A percentile compares a stretch with the other conserved stretches of the same genome.
Evolutionary conservation across 1,140 invertebrate genomes (phyloP).

Genomic region (Aphidius gifuensis): DNA sequence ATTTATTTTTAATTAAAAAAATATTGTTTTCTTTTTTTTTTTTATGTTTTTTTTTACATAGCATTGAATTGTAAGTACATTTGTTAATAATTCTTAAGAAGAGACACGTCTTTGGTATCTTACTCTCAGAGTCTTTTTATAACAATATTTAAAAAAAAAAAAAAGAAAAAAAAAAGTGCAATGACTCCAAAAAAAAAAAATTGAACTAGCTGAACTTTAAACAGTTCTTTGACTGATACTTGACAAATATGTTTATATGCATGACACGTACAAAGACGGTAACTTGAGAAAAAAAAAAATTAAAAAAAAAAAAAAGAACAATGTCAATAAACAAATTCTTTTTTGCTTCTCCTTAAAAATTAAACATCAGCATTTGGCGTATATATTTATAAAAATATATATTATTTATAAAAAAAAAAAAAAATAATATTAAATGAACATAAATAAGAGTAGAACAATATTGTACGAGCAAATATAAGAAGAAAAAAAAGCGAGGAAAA

Average conservation of each 20-base stretch:
- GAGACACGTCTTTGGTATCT: conserved; percentile 26
- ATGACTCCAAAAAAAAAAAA: background rate
- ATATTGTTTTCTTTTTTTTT: too few species aligned
- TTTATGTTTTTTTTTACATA: conserved; percentile 15
- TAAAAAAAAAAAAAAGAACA: background rate
- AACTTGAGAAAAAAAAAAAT: conserved; percentile 5
- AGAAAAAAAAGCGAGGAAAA: too few species aligned
- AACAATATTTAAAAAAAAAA: conserved; percentile 11
- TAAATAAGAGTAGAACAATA: too few species aligned
- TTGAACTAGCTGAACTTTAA: too few species aligned
- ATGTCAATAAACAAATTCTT: background rate
- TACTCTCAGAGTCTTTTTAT: conserved; percentile 13
- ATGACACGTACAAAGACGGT: conserved; percentile 8
- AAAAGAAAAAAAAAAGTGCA: conserved; percentile 15
- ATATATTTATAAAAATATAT: too few species aligned
- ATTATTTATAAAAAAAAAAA: too few species aligned
- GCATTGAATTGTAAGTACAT: conserved; percentile 24
- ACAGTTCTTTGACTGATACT: background rate
- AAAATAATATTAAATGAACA: too few species aligned
- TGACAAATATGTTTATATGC: conserved; percentile 12
- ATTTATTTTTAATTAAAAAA: too few species aligned
- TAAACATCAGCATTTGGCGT: background rate
- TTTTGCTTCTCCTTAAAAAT: background rate
- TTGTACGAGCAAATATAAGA: too few species aligned
- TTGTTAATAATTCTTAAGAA: conserved; percentile 19